phyloP scores from a whole-genome alignment of 2,797 vertebrate species.

The Dermochelys coriacea region DNA sequence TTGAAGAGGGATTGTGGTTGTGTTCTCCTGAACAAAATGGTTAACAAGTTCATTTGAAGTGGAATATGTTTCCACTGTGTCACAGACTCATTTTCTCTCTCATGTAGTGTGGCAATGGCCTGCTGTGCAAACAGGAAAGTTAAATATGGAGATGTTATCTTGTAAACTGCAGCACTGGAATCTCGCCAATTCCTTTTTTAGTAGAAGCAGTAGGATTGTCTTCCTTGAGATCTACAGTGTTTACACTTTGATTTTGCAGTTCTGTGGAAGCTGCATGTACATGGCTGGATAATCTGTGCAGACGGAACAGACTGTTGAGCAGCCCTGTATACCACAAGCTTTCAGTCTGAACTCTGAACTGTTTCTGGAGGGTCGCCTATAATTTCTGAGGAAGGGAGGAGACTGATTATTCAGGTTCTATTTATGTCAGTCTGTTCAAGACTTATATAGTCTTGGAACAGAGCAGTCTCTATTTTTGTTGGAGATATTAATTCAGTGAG shows the following conservation, averaged over 20 bases:
- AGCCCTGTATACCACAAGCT: not conserved
- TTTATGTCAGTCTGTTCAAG: not conserved
- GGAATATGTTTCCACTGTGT: not conserved
- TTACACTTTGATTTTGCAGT: not conserved
- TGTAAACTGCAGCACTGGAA: not conserved
- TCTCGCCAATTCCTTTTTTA: not conserved
- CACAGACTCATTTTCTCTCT: not conserved
- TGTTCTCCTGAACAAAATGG: not conserved
- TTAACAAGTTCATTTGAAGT: not conserved
- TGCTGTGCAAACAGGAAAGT: not conserved
- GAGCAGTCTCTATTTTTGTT: not conserved
- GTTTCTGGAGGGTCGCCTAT: fast-evolving
- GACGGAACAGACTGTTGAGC: not conserved
- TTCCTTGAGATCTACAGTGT: not conserved
- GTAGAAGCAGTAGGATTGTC: not conserved
- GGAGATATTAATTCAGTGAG: not conserved
- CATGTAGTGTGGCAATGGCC: not conserved
- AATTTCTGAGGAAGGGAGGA: not conserved
- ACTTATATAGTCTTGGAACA: too few relatives aligned
- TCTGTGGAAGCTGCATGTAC: not conserved
- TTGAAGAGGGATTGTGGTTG: not conserved
- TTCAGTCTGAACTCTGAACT: not conserved
- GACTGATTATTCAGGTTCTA: not conserved
- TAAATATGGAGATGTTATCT: not conserved
- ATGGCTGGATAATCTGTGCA: not conserved